Evolutionary conservation across 2,113 vertebrate species (phyloP).

Genomic region (Rhinolophus ferrumequinum): DNA sequence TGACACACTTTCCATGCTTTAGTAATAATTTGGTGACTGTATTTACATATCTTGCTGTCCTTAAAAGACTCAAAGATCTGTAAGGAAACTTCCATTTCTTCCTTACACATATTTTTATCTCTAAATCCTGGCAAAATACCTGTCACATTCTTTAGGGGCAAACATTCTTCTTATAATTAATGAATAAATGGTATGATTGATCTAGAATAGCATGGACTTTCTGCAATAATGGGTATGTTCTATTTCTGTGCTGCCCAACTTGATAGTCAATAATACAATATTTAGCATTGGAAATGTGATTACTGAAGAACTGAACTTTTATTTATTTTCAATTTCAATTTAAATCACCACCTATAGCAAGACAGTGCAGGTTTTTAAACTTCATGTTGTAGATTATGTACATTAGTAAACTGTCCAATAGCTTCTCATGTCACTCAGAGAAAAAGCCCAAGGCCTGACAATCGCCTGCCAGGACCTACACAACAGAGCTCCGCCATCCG

Average conservation of each 20-base stretch:
- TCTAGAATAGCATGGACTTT: not conserved
- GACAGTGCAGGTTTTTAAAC: not conserved
- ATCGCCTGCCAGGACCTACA: not conserved
- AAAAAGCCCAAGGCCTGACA: not conserved
- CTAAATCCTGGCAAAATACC: not conserved
- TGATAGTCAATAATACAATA: not conserved
- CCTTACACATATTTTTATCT: not conserved
- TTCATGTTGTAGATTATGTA: not conserved
- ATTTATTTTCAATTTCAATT: not conserved
- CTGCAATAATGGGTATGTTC: not conserved
- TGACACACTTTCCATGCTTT: not conserved
- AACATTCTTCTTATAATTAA: not conserved
- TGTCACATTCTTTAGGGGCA: not conserved
- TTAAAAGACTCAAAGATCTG: not conserved
- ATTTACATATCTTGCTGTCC: not conserved
- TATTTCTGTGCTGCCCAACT: not conserved
- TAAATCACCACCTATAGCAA: not conserved
- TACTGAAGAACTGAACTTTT: not conserved
- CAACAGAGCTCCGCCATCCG: not conserved
- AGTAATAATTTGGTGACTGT: not conserved
- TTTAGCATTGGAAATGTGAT: not conserved
- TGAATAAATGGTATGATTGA: not conserved
- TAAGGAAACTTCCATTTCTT: not conserved
- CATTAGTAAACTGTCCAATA: not conserved
- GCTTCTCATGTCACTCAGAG: not conserved